Evolutionary conservation across 2,888 invertebrate genomes (phyloP).

Genomic region (Isoperla grammatica): DNA sequence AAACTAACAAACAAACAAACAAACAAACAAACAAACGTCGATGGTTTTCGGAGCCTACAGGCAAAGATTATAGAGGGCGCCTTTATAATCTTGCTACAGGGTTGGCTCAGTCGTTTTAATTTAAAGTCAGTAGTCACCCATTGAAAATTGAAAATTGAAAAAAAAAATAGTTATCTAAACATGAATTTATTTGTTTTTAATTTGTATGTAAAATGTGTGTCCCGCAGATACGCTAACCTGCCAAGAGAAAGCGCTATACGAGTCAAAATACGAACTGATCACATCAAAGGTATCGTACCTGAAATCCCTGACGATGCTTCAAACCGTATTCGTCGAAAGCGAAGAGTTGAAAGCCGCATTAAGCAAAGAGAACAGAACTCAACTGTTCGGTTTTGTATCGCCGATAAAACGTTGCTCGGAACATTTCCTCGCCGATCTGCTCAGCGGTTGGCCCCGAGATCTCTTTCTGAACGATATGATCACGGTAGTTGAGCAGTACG

Average conservation of each 20-base stretch:
- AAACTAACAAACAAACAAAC: no score
- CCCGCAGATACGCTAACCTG: no score
- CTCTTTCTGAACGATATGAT: constrained; percentile 7
- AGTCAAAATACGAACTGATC: constrained; percentile 55
- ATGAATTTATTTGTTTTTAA: no score
- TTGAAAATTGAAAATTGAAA: no score
- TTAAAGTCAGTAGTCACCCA: no score
- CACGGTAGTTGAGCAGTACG: constrained; percentile 11
- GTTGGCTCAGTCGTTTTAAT: no score
- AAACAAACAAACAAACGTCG: no score
- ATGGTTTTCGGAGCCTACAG: no score
- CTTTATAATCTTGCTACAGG: no score
- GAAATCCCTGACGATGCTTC: constrained; percentile 50
- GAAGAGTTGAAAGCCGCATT: not conserved
- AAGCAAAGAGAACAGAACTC: not conserved
- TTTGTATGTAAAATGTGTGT: no score
- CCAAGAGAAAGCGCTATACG: constrained; percentile 42
- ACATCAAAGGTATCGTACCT: constrained; percentile 56
- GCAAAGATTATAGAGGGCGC: no score
- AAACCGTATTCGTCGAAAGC: constrained; percentile 35
- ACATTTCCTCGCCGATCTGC: constrained; percentile 15
- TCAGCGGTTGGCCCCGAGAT: constrained; percentile 17
- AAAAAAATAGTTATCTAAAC: no score
- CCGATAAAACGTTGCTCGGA: constrained; percentile 21
- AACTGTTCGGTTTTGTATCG: not conserved